These are phyloP conservation scores for Apomyelois bistriatella DNA, from an alignment of 2,888 invertebrate genomes.

Conservation along the genomic window DNA sequence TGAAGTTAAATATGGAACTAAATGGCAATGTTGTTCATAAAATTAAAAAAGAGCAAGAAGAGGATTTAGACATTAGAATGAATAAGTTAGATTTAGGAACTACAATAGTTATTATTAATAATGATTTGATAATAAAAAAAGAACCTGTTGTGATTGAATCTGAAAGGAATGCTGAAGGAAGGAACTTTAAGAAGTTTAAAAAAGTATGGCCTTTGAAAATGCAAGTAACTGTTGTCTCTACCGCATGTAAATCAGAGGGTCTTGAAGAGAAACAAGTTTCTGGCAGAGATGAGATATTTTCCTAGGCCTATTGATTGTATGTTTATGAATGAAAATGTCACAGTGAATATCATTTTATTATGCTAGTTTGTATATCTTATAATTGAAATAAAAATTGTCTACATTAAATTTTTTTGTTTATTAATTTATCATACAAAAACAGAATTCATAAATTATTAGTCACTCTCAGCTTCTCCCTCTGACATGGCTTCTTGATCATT, in stretches of 20 bases:
- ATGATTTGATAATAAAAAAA: slow-evolving; percentile 59
- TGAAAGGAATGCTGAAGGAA: slow-evolving; percentile 28
- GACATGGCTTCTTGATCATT: background rate
- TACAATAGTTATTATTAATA: slow-evolving; percentile 51
- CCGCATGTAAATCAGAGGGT: slow-evolving; percentile 30
- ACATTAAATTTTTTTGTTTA: background rate
- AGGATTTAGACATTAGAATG: slow-evolving; percentile 56
- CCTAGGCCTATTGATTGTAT: slow-evolving; percentile 2
- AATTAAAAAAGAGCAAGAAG: slow-evolving; percentile 49
- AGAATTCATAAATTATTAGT: background rate
- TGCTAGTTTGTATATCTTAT: background rate
- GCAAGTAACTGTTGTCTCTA: slow-evolving; percentile 48
- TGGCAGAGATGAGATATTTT: slow-evolving; percentile 15
- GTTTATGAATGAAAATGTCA: background rate
- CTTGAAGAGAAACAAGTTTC: slow-evolving; percentile 19
- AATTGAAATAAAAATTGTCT: slow-evolving; percentile 9
- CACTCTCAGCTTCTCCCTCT: background rate
- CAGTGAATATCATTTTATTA: background rate
- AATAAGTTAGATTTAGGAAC: slow-evolving; percentile 54
- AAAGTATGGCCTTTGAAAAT: slow-evolving; percentile 69
- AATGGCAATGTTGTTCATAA: slow-evolving; percentile 27
- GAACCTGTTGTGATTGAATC: slow-evolving; percentile 43
- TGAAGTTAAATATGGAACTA: slow-evolving; percentile 36
- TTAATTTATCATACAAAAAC: background rate
- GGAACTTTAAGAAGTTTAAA: slow-evolving; percentile 70